A percentile compares a stretch with the other conserved stretches of the same genome.
Evolutionary conservation across 2,888 invertebrate species (phyloP).

Genomic region (Lagria hirta): DNA sequence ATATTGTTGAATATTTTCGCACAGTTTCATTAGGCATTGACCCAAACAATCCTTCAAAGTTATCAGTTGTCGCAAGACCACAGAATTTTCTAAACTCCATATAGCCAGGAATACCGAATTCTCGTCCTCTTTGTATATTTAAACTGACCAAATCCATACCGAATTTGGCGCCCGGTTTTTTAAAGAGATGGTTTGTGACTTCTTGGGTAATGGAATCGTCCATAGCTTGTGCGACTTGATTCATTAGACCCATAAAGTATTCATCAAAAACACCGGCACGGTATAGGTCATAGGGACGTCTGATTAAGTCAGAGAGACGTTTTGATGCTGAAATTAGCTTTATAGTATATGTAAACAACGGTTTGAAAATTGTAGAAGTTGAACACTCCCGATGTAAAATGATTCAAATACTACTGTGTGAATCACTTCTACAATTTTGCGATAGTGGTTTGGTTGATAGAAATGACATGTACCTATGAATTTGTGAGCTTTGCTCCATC

Average conservation of each 20-base stretch:
- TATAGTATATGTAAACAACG: no score
- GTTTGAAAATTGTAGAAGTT: no score
- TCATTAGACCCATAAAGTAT: constrained; percentile 90
- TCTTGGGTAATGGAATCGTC: constrained; percentile 89
- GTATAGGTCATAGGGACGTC: constrained; percentile 87
- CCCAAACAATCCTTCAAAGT: constrained; percentile 79
- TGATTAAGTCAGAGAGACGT: constrained; percentile 82
- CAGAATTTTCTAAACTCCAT: constrained; percentile 93
- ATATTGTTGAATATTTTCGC: constrained; percentile 77
- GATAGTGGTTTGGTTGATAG: no score
- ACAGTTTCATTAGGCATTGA: constrained; percentile 89
- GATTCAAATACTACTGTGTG: no score
- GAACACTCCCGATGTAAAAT: no score
- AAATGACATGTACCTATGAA: constrained; percentile 88
- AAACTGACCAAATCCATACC: constrained; percentile 91
- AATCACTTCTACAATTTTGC: no score
- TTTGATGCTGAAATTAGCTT: constrained; percentile 80
- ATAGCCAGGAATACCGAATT: constrained; percentile 88
- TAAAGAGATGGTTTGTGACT: constrained; percentile 90
- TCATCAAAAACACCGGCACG: constrained; percentile 88
- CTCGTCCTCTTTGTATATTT: constrained; percentile 91
- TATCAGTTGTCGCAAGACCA: constrained; percentile 75
- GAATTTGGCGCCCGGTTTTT: constrained; percentile 71
- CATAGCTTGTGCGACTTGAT: constrained; percentile 93
- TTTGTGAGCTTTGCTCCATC: constrained; percentile 94